phyloP scores from a whole-genome alignment of 1,140 invertebrate genomes.

The Nasonia giraulti region DNA sequence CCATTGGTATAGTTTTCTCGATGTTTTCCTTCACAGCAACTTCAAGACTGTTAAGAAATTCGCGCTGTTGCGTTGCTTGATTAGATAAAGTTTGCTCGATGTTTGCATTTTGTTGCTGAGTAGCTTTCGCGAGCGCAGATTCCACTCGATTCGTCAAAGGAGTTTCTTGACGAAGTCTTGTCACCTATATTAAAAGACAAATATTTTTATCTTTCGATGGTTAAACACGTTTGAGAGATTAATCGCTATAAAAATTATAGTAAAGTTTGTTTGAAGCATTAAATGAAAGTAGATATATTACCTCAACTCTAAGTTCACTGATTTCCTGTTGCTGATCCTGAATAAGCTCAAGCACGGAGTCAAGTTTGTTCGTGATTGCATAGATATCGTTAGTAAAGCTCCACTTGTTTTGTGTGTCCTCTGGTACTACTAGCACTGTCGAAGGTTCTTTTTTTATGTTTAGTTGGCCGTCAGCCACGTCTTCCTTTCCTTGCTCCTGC shows the following conservation, averaged over 20 bases:
- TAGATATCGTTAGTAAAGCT: slow-evolving; percentile 57
- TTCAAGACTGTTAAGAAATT: slow-evolving; percentile 76
- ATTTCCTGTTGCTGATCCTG: slow-evolving; percentile 67
- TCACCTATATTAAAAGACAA: slow-evolving; percentile 30
- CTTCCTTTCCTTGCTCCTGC: slow-evolving; percentile 57
- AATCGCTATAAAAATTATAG: not conserved
- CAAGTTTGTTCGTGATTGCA: slow-evolving; percentile 64
- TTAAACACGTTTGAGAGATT: not conserved
- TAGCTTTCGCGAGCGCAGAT: slow-evolving; percentile 63
- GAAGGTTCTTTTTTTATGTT: slow-evolving; percentile 57
- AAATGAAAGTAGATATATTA: slow-evolving; percentile 45
- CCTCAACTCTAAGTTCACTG: slow-evolving; percentile 66
- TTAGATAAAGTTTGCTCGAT: slow-evolving; percentile 74
- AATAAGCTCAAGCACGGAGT: slow-evolving; percentile 62
- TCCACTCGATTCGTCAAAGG: slow-evolving; percentile 64
- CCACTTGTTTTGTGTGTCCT: slow-evolving; percentile 52
- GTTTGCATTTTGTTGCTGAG: slow-evolving; percentile 67
- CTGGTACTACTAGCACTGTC: slow-evolving; percentile 1
- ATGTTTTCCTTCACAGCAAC: slow-evolving; percentile 81
- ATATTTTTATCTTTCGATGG: not conserved
- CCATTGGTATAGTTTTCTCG: slow-evolving; percentile 78
- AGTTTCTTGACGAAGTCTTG: slow-evolving; percentile 67
- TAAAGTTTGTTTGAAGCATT: not conserved
- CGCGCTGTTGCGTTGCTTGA: slow-evolving; percentile 71
- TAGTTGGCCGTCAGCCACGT: slow-evolving; percentile 50